These are phyloP conservation scores for Drosophila baimaii DNA, from an alignment of 1,140 invertebrate species.

Conservation along the genomic window DNA sequence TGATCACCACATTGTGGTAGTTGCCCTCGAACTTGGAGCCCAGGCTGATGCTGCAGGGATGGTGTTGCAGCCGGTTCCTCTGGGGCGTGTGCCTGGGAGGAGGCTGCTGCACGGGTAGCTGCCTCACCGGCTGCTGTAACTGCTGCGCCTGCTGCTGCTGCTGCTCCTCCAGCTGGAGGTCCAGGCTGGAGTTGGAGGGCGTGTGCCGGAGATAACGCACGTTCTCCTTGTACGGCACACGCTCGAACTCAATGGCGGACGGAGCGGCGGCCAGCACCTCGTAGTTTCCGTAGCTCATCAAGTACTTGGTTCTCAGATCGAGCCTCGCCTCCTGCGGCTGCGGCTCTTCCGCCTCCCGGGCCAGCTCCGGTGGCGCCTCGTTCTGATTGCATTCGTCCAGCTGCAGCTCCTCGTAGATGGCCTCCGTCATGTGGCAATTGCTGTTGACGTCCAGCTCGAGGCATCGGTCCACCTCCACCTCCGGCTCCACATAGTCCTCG, in stretches of 20 bases:
- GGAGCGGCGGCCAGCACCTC: constrained; percentile 23
- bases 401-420: constrained; percentile 40
- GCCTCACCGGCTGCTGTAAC: constrained; percentile 8
- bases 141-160: constrained; percentile 9
- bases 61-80: constrained; percentile 13
- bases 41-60: constrained; percentile 67
- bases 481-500: constrained; percentile 25
- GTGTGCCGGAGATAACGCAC: constrained; percentile 78
- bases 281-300: constrained; percentile 38
- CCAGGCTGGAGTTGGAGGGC: constrained; percentile 75
- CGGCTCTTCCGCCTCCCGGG: constrained; percentile 33
- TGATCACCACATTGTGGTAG: constrained; percentile 73
- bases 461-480: constrained; percentile 16
- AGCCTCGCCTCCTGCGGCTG: constrained; percentile 1
- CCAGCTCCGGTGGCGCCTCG: constrained; percentile 39
- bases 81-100: background rate
- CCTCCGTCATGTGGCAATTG: constrained; percentile 36
- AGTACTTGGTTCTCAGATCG: constrained; percentile 19
- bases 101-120: constrained; percentile 1
- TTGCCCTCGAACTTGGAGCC: constrained; percentile 73
- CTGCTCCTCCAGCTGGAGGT: constrained; percentile 48
- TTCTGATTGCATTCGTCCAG: constrained; percentile 18
- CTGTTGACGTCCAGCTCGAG: constrained; percentile 32
- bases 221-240: constrained; percentile 72
- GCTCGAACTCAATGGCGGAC: constrained; percentile 62